A percentile compares a stretch with the other conserved stretches of the same genome.
These are phyloP conservation scores for Pandion haliaetus DNA, from an alignment of 2,113 vertebrate genomes.

Conservation along the genomic window DNA sequence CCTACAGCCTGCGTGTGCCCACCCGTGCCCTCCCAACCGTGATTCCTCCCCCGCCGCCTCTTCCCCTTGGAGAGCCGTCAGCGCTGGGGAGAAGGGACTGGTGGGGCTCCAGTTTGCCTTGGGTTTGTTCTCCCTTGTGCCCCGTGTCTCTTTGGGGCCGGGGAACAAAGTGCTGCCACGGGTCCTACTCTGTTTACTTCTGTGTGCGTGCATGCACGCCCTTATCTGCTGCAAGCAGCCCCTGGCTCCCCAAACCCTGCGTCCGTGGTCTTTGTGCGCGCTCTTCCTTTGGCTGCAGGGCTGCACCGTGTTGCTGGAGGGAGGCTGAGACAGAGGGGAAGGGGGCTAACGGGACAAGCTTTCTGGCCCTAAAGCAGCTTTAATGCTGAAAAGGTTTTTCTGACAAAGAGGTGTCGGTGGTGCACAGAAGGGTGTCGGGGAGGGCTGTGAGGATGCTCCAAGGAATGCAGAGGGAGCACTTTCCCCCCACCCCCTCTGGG, in stretches of 20 bases:
- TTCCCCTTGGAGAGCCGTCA: rapidly evolving
- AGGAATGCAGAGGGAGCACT: neutral
- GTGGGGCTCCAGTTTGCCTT: too few relatives aligned
- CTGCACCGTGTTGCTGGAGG: neutral
- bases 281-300: neutral
- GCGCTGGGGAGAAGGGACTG: neutral
- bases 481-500: neutral
- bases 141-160: neutral
- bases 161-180: neutral
- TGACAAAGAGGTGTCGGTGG: neutral
- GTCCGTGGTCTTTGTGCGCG: neutral
- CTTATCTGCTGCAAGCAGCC: neutral
- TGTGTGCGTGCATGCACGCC: neutral
- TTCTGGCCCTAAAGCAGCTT: neutral
- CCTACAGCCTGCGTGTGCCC: neutral
- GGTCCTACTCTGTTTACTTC: neutral
- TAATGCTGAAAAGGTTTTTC: neutral
- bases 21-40: neutral
- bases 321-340: neutral
- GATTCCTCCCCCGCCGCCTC: rapidly evolving
- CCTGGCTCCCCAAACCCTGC: neutral
- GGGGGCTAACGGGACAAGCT: neutral
- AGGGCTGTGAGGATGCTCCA: neutral
- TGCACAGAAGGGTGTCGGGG: rapidly evolving
- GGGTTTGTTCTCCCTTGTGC: neutral